Evolutionary conservation across 2,888 invertebrate genomes (phyloP), one percentile per base, ranked within the genome.

Genomic region (Dasysyrphus albostriatus): DNA sequence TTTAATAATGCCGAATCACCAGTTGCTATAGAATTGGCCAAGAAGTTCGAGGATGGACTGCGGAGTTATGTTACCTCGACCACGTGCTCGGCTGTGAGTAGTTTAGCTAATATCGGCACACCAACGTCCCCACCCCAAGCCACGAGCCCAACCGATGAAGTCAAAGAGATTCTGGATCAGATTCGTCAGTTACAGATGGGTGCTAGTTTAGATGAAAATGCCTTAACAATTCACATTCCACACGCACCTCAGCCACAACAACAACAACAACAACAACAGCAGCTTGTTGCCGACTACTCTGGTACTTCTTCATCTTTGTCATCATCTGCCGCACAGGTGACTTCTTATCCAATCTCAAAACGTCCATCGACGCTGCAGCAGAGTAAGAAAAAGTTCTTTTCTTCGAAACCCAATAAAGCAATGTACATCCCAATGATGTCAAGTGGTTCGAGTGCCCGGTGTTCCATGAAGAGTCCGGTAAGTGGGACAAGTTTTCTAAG

Each of bases 141-240:
- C 3, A 97, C 96, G n/a, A 96, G 96, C 90, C 97, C 97, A 6
- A 96, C 96, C 12, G 92, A 91, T n/a, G 95, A 96, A 90, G 95
- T 96, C 88, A 94, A 95, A 69, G 96, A 96, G 89, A 94, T 96
- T 34, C 94, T 96, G 76, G 95, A 95, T 89, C 95, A 95, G 92
- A 95, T 96, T 82, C 95, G 95, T 88, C 95, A 96, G 91, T 95
- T 93, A 54, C 92, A 92, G 89, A 90, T 91, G 91, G 93, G 90
- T 91, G 93, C 91, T 89, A 94, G 89, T 92, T 93, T 89, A 78
- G 91, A 91, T 63, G 91, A 93, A 91, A 56, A 90, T 89, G 88
- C 88, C 89, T 42, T 90, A 89, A 81, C 89, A 72, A 83, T 89
- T 65, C 88, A 89, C 75, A 88, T 75, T 80, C 72, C 82, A 67